Base-by-base conservation (phyloP, 2,797 vertebrate species). In the Rhodeus uyekii region DNA sequence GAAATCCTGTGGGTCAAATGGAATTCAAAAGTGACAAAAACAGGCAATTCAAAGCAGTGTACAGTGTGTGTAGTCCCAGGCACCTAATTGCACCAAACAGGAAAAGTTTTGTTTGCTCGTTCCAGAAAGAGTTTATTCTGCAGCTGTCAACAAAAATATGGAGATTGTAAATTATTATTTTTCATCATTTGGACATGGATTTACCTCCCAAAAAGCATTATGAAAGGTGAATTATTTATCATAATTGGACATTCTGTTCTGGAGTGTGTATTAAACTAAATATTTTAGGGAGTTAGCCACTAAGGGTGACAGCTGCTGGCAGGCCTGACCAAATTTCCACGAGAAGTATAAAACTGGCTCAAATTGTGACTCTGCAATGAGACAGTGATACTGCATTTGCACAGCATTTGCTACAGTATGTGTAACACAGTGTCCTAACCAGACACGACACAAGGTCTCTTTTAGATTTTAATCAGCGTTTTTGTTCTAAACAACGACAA, bases 1-100 rank as follows among this genome's bases (percentile, higher is more conserved):
- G 18, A 71, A 69, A 34, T 77, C 44, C n/a, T 81, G 34, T 72
- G 46, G 73, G 65, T 77, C 13, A 69, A 77, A 50, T 16, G 18
- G 32, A 19, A 27, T 46, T 71, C n/a, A 22, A 16, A 67, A 67
- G n/a, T 61, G 44, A 84, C 67, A 63, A 16, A 63, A 50, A 73
- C 63, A 73, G 44, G 53, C 68, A 46, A 71, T 76, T 64, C 14
- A 76, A 60, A 73, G 68, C 38, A 55, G n/a, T 46, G 16, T 5
- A 60, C 55, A 14, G 55, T 27, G 1, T 32, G 73, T 34, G 44
- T 36, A 77, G 53, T n/a, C 22, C 14, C 14, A 13, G 32, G 19
- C 13, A 24, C 38, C 38, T 68, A 50, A 80, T 74, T 60, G 39
- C 18, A 10, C 42, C 24, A 76, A 9, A 58, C 19, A 63, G 55